Evolutionary conservation across 2,888 invertebrate species (phyloP).

Genomic region (Girardia tigrina): DNA sequence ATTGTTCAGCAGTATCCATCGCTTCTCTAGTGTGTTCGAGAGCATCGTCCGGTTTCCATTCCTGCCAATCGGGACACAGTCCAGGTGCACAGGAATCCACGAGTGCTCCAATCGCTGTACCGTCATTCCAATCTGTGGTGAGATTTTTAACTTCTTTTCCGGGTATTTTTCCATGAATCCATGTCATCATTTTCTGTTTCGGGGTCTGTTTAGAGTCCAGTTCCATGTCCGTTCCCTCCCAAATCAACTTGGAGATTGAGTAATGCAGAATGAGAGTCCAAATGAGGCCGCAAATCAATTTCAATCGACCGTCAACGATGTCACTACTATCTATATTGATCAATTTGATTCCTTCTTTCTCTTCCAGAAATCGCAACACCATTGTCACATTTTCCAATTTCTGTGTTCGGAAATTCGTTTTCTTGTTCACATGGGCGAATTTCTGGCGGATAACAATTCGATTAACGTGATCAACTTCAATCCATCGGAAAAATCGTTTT

Average conservation of each 20-base stretch:
- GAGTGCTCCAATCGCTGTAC: conserved; percentile 71
- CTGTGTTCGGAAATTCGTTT: conserved; percentile 67
- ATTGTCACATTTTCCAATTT: conserved; percentile 74
- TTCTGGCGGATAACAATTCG: conserved; percentile 64
- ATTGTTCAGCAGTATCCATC: conserved; percentile 75
- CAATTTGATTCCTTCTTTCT: conserved; percentile 65
- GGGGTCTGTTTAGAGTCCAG: conserved; percentile 49
- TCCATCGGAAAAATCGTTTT: conserved; percentile 67
- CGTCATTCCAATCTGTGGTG: conserved; percentile 77
- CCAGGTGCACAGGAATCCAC: conserved; percentile 73
- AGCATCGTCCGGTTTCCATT: conserved; percentile 69
- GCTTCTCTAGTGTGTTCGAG: conserved; percentile 76
- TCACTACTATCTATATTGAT: conserved; percentile 76
- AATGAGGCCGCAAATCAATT: conserved; percentile 76
- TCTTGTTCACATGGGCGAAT: conserved; percentile 65
- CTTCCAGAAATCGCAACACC: conserved; percentile 65
- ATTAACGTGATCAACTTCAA: conserved; percentile 53
- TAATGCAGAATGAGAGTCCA: conserved; percentile 85
- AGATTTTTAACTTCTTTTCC: conserved; percentile 72
- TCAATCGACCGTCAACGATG: conserved; percentile 75
- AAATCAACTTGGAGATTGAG: conserved; percentile 78
- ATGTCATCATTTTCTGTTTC: conserved; percentile 61
- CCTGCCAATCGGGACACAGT: conserved; percentile 72
- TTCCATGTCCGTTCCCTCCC: conserved; percentile 64
- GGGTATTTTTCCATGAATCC: conserved; percentile 71